Evolutionary conservation across 2,888 invertebrate species (phyloP).

Genomic region (Mesoligia furuncula): DNA sequence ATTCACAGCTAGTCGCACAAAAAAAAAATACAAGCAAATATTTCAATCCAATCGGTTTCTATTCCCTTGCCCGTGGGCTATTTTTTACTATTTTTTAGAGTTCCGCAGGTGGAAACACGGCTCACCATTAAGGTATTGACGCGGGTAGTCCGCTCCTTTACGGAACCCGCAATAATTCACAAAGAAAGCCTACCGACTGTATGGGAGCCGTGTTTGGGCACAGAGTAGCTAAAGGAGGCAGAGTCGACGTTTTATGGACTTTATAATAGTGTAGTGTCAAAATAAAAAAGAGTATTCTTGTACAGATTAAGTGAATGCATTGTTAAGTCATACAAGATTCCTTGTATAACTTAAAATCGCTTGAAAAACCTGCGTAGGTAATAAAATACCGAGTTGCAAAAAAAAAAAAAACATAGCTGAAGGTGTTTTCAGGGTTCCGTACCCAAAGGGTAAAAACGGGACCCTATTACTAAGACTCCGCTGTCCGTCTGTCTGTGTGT

Average conservation of each 20-base stretch:
- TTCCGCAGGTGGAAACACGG: conserved; percentile 79
- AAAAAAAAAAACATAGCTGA: background rate
- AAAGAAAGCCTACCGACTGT: conserved; percentile 84
- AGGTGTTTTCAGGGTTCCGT: too few relatives aligned
- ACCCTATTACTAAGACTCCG: too few relatives aligned
- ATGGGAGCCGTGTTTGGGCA: conserved; percentile 76
- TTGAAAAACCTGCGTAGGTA: background rate
- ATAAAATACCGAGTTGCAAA: background rate
- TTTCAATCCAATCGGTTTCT: conserved; percentile 67
- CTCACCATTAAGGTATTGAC: conserved; percentile 87
- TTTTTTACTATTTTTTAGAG: conserved; percentile 84
- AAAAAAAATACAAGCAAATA: conserved; percentile 45
- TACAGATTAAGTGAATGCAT: conserved; percentile 30
- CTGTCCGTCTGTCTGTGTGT: too few relatives aligned
- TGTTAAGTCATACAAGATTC: conserved; percentile 3
- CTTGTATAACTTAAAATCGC: too few relatives aligned
- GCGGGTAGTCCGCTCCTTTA: conserved; percentile 74
- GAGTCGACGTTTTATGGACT: conserved; percentile 22
- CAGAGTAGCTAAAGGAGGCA: conserved; percentile 66
- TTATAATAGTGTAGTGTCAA: background rate
- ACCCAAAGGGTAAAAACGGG: too few relatives aligned
- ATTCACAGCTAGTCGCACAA: conserved; percentile 13
- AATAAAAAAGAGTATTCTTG: conserved; percentile 4
- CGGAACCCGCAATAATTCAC: conserved; percentile 88
- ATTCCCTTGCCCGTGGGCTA: conserved; percentile 69